Evolutionary conservation across 1,140 invertebrate species (phyloP), one percentile per base, ranked within the genome.

Genomic region (Orius laevigatus): DNA sequence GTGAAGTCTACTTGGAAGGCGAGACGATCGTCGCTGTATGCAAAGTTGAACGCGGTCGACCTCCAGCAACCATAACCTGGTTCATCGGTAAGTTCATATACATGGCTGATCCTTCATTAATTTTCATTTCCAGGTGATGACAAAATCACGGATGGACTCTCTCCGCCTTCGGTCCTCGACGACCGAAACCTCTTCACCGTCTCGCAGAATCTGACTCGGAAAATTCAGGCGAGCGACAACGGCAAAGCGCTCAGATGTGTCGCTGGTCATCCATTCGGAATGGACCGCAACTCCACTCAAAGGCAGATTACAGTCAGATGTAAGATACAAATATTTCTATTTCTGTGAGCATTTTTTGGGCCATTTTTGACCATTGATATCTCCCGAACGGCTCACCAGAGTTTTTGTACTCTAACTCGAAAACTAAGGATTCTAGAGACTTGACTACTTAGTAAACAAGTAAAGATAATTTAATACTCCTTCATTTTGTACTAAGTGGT

Each of bases 31-130:
- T 66, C 55, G 75, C 78, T 1, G 69, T 69, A 48, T 85, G 81
- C 62, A 66, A 67, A n/a, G 73, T 79, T 0, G 63, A 68, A 48
- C 69, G 74, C 41, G 79, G 79, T 20, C 67, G 79, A 59, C 81
- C 81, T 10, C 70, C 73, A 2, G 79, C 81, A 0, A 81, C 79
- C 49, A 75, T 85, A 41, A 70, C 69, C 1, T 79, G 81, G 67
- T 80, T 62, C 56, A 63, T 79, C 34, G 74, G 74, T 77, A 66
- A 66, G 62, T 43, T 48, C 39, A 25, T 25, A n/a, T n/a, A n/a
- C n/a, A n/a, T n/a, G n/a, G n/a, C n/a, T n/a, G n/a, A n/a, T n/a
- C n/a, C n/a, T n/a, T n/a, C n/a, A n/a, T n/a, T n/a, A n/a, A n/a
- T n/a, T n/a, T 50, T 46, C 50, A 20, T 42, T 43, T 48, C 25